These are phyloP conservation scores for Austrolebias charrua DNA, from an alignment of 2,797 vertebrate genomes.

Conservation along the genomic window DNA sequence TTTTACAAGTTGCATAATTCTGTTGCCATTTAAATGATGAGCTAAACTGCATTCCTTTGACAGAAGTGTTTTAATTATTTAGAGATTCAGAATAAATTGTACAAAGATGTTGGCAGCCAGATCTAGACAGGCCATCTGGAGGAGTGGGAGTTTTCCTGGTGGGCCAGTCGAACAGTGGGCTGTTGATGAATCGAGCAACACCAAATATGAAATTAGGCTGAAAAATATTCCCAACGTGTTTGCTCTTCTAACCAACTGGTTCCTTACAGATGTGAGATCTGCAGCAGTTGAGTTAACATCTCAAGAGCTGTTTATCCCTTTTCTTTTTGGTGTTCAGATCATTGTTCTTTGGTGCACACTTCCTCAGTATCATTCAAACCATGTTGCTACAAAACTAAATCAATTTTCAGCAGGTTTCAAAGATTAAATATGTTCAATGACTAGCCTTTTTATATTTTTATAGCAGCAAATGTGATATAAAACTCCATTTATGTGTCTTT, in stretches of 20 bases:
- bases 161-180: constrained; percentile 38
- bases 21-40: constrained; percentile 17
- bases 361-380: neutral
- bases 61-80: constrained; percentile 25
- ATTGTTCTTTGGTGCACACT: constrained; percentile 1
- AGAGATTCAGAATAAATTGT: constrained; percentile 44
- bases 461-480: neutral
- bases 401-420: neutral
- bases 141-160: constrained; percentile 64
- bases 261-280: constrained; percentile 44
- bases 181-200: constrained; percentile 49
- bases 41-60: constrained; percentile 12
- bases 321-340: constrained; percentile 13
- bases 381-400: neutral
- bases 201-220: constrained; percentile 28
- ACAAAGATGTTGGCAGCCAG: constrained; percentile 45
- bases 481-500: no score
- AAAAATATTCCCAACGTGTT: constrained; percentile 22
- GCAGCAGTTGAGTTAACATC: constrained; percentile 29
- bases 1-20: neutral
- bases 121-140: constrained; percentile 67
- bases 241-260: constrained; percentile 25
- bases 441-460: neutral
- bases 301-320: constrained; percentile 5
- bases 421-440: neutral